Percentiles rank a stretch among this genome's conserved stretches.
Conservation (phyloP, 2,113 vertebrate genomes). For the Eptatretus burgeri region DNA sequence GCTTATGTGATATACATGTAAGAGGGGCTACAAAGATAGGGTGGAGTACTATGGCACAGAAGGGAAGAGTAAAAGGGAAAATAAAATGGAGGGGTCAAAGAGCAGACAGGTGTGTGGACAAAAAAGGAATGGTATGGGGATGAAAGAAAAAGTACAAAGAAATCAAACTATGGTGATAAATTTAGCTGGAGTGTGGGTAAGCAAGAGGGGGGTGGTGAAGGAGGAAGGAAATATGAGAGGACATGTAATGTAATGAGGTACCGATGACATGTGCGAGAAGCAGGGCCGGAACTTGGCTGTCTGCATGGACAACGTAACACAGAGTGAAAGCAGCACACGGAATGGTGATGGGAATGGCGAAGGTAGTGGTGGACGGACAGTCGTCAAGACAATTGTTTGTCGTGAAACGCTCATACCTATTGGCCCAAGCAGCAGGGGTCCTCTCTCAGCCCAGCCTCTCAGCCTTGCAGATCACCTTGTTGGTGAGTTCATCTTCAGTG, state of each 20-base stretch:
- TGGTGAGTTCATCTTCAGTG: constrained; percentile 19
- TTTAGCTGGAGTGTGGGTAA: no score
- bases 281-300: constrained; percentile 27
- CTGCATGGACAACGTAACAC: constrained; percentile 48
- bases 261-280: no score
- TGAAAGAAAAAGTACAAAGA: no score
- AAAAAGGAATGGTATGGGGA: not conserved
- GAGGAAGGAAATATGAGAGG: no score
- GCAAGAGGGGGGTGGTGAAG: no score
- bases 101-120: not conserved
- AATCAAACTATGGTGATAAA: no score
- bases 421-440: constrained; percentile 17
- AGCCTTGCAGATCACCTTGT: constrained; percentile 36
- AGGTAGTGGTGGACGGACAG: constrained; percentile 11
- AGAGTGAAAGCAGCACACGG: constrained; percentile 13
- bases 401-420: constrained; percentile 42
- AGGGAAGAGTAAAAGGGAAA: not conserved
- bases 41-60: no score
- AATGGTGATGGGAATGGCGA: no score
- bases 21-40: constrained; percentile 8
- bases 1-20: constrained; percentile 53
- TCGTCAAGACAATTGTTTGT: constrained; percentile 33
- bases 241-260: no score
- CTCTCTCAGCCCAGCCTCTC: constrained; percentile 48
- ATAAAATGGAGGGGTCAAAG: not conserved